Evolutionary conservation across 2,113 vertebrate genomes (phyloP), one percentile per base, ranked within the genome.

Genomic region (Paralichthys olivaceus): DNA sequence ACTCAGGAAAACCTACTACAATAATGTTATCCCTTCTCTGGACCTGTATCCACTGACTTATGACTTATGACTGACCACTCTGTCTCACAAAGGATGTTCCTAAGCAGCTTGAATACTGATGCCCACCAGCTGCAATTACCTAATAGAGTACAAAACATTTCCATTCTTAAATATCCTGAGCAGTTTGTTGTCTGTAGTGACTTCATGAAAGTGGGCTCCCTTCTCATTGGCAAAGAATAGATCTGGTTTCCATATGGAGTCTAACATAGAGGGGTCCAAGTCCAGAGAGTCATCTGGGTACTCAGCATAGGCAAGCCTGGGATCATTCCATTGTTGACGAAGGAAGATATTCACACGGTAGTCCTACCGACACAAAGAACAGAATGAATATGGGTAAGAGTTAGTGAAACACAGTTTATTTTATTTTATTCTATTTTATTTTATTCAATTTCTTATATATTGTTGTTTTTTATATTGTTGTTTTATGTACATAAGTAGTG

Each of bases 201-300:
- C 97, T 90, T 98, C 98, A 1, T 99, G 98, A 85, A 99, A 99
- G 82, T 99, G 97, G 32, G 98, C 98, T 49, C 98, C 98, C 83
- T 99, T 99, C 92, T 99, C 97, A 54, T 99, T 99, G 81, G 98
- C 98, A 83, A 99, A 99, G 85, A 99, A 99, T 75, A 99, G 90
- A 82, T 99, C 98, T 7, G 98, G 98, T 90, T 99, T 99, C 98
- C 98, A 99, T 68, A 99, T 99, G 68, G 96, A 99, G 89, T 99
- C 98, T 83, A 99, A 69, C 98, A 99, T 99, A 34, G 97, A 99
- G 4, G 97, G 97, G 89, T 98, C 97, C 75, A 99, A 89, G 84
- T 99, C 98, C 83, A 99, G 91, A n/a, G 97, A 99, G 84, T 99
- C 97, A 49, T 99, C 98, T 5, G 98, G 98, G 76, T 99, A 99